phyloP scores from a whole-genome alignment of 2,888 invertebrate genomes.

The Leucozona laternaria region DNA sequence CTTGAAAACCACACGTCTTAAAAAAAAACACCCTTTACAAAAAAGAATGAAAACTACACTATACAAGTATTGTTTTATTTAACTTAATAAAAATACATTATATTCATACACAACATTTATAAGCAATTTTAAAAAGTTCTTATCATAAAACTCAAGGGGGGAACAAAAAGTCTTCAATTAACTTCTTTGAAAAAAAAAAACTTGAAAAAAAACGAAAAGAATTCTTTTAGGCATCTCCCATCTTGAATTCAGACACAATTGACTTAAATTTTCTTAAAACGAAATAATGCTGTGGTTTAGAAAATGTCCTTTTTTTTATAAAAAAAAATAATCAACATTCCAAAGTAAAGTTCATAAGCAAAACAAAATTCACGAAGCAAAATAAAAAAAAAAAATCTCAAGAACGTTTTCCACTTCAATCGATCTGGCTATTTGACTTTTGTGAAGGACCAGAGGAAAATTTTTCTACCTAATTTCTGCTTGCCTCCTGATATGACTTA shows the following conservation, averaged over 20 bases:
- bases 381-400: neutral
- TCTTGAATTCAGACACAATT: neutral
- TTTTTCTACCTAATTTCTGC: slow-evolving; percentile 32
- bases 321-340: neutral
- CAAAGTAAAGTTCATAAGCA: neutral
- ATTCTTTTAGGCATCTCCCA: neutral
- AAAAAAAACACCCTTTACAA: too few relatives aligned
- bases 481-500: slow-evolving; percentile 42
- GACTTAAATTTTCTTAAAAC: neutral
- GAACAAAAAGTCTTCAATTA: too few relatives aligned
- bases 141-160: too few relatives aligned
- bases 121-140: too few relatives aligned
- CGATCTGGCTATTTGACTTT: slow-evolving; percentile 35
- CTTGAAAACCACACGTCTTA: too few relatives aligned
- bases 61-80: too few relatives aligned
- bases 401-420: slow-evolving; percentile 38
- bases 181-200: too few relatives aligned
- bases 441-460: slow-evolving; percentile 30
- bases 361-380: neutral
- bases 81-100: too few relatives aligned
- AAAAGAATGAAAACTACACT: too few relatives aligned
- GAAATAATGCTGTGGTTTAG: neutral
- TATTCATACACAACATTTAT: too few relatives aligned
- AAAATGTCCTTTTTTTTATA: neutral
- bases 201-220: too few relatives aligned